Conservation (phyloP, 1,140 invertebrate species). For the Caenorhabditis tropicalis region DNA sequence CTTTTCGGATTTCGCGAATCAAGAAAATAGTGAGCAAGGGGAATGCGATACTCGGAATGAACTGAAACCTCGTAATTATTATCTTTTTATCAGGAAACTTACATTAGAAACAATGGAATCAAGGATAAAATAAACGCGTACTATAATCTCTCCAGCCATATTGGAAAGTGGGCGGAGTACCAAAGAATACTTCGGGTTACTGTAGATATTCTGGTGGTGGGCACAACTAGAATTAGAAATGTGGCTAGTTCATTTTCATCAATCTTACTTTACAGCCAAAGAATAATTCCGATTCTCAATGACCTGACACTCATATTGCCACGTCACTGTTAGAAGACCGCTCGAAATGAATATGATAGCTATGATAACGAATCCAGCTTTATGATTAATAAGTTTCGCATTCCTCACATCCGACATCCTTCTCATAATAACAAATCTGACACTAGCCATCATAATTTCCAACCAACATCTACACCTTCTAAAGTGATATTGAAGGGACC, state of each 20-base stretch:
- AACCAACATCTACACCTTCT: background rate
- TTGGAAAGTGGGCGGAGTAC: background rate
- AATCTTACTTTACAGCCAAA: background rate
- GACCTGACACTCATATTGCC: background rate
- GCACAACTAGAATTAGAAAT: conserved; percentile 1
- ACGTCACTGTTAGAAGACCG: background rate
- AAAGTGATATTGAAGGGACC: background rate
- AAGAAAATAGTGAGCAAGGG: background rate
- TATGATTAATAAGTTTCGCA: background rate
- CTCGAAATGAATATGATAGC: background rate
- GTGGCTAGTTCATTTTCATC: background rate
- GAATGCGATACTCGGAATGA: background rate
- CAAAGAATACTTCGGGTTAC: background rate
- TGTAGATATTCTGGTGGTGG: background rate
- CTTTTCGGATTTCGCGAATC: background rate
- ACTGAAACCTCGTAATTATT: background rate
- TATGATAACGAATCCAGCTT: background rate
- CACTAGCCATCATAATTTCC: background rate
- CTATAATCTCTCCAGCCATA: background rate
- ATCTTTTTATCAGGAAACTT: background rate
- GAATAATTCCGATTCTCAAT: background rate
- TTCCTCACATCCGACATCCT: background rate
- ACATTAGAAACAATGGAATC: background rate
- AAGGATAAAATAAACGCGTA: background rate
- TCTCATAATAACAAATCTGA: background rate